Conservation (phyloP, 1,140 invertebrate species). For the Penaeus vannamei region DNA sequence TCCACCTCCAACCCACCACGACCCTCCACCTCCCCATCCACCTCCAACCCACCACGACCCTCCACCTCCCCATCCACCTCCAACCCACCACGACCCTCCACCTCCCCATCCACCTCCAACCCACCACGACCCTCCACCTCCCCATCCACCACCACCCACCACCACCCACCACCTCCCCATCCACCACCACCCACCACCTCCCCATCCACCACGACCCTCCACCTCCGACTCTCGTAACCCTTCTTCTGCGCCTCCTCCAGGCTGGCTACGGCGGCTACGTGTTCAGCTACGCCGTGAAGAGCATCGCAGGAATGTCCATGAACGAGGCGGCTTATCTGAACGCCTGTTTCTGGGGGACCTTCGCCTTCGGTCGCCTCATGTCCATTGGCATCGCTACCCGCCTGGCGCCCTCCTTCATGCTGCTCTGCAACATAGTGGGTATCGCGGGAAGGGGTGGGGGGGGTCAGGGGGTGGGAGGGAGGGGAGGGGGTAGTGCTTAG, state of each 20-base stretch:
- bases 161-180: too few species aligned
- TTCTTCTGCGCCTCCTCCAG: slow-evolving; percentile 69
- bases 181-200: too few species aligned
- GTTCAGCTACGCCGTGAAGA: slow-evolving; percentile 74
- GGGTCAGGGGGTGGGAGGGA: not conserved
- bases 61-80: too few species aligned
- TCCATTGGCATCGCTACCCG: slow-evolving; percentile 73
- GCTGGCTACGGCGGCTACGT: slow-evolving; percentile 75
- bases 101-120: too few species aligned
- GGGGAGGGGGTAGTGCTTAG: not conserved
- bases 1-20: too few species aligned
- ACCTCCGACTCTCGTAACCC: too few species aligned
- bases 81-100: too few species aligned
- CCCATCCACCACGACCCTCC: too few species aligned
- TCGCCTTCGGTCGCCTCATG: slow-evolving; percentile 73
- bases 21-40: too few species aligned
- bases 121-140: too few species aligned
- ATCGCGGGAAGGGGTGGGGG: not conserved
- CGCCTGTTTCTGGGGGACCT: slow-evolving; percentile 75
- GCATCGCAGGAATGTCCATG: slow-evolving; percentile 71
- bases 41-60: too few species aligned
- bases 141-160: too few species aligned
- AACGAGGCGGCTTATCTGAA: slow-evolving; percentile 74
- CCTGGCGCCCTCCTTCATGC: slow-evolving; percentile 73
- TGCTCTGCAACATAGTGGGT: slow-evolving; percentile 74